Evolutionary conservation across 2,113 vertebrate genomes (phyloP), one percentile per base, ranked within the genome.

Genomic region (Meleagris gallopavo): DNA sequence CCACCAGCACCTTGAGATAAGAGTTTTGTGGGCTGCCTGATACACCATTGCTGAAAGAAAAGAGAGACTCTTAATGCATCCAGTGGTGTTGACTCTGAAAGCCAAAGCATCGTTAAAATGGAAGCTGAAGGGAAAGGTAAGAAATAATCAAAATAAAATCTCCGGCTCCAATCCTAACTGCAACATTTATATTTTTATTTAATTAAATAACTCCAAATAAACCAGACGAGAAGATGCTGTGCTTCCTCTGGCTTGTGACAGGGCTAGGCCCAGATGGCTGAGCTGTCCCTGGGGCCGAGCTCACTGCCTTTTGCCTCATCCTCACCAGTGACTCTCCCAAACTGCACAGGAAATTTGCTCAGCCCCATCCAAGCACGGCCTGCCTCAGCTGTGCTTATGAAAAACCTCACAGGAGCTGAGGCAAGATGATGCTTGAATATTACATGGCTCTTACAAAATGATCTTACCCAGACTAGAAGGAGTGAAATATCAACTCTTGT

Each of bases 291-390:
- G n/a, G 34, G 14, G 20, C 27, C 15, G 21, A 5, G 18, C 19
- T 73, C 57, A 15, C 38, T 4, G 19, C n/a, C 52, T 46, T 20
- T 20, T 77, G 22, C 61, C 69, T 55, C 50, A 5, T 41, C 22
- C 16, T 80, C 25, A 15, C 38, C 8, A 1, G 0, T 46, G 64
- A 48, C 16, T 41, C 40, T 17, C 48, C 13, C 22, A 11, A 0
- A 1, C 14, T 30, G 29, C 40, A 25, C 25, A 21, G 22, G 36
- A 78, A 38, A 7, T 8, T 70, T 82, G 43, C 58, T 32, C 32
- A 18, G 2, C 61, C 46, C 21, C 41, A 32, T 46, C 25, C 13
- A 86, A 64, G 50, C 32, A 57, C 27, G 34, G 22, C 20, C 40
- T 22, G 32, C 54, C 46, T 71, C 52, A 27, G 27, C 64, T 74